phyloP scores from a whole-genome alignment of 92 coral and sea anemone species.

The Scolanthus callimorphus region DNA sequence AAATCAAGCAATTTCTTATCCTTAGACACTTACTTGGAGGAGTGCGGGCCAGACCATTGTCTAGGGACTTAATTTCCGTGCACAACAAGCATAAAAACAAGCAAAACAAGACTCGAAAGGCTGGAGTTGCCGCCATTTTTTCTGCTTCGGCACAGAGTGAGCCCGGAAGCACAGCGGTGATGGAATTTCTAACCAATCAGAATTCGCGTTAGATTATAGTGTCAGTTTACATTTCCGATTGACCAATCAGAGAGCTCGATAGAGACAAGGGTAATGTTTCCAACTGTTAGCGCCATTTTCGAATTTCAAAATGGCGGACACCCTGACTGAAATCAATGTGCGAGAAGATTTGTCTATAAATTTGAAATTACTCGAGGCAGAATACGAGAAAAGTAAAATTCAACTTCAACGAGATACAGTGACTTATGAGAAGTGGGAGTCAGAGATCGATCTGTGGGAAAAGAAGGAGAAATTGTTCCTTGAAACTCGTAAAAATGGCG shows the following conservation, averaged over 20 bases:
- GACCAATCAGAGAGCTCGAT: conserved; percentile 29
- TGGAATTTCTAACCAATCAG: conserved; percentile 38
- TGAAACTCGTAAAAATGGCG: conserved; percentile 24
- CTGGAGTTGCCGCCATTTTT: not conserved
- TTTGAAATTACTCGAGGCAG: conserved; percentile 68
- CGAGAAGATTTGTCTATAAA: conserved; percentile 47
- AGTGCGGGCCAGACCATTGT: conserved; percentile 76
- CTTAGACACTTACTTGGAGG: conserved; percentile 93
- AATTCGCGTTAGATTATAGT: not conserved
- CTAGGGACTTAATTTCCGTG: conserved; percentile 29
- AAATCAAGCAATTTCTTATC: too few relatives aligned
- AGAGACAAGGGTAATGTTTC: conserved; percentile 18
- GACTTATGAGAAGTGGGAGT: conserved; percentile 58
- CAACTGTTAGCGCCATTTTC: conserved; percentile 17
- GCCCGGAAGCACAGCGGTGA: not conserved
- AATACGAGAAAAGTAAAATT: conserved; percentile 71
- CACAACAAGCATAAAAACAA: not conserved
- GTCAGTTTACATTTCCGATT: not conserved
- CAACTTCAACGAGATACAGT: conserved; percentile 74
- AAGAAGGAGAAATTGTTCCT: conserved; percentile 58
- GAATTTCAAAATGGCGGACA: conserved; percentile 66
- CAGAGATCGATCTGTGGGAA: conserved; percentile 48
- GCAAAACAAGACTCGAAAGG: not conserved
- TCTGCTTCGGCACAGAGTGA: too few relatives aligned
- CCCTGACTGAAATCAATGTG: conserved; percentile 1